Percentiles rank a stretch among this genome's conserved stretches.
phyloP scores from a whole-genome alignment of 2,113 vertebrate species.

The Procapra przewalskii region DNA sequence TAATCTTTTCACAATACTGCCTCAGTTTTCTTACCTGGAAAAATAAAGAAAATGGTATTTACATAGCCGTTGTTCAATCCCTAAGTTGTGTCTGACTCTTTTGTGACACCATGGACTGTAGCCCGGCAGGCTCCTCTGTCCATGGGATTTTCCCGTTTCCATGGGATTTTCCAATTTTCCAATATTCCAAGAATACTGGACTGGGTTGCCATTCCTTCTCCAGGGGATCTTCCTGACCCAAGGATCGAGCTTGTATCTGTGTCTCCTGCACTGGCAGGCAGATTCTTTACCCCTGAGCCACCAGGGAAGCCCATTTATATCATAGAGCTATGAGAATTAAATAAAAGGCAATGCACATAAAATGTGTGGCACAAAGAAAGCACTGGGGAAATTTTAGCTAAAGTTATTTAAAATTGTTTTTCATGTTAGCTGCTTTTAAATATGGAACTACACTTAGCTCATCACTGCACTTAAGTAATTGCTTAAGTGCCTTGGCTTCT shows the following conservation, averaged over 20 bases:
- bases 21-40: neutral
- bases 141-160: neutral
- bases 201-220: neutral
- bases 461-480: conserved; percentile 4
- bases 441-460: neutral
- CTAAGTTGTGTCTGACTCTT: neutral
- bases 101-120: neutral
- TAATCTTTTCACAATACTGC: neutral
- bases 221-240: neutral
- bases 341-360: neutral
- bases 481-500: neutral
- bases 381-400: neutral
- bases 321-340: neutral
- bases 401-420: neutral
- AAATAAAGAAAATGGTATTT: neutral
- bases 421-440: neutral
- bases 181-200: neutral
- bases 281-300: neutral
- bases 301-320: neutral
- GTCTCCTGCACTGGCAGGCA: neutral
- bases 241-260: neutral
- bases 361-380: neutral
- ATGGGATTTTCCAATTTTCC: neutral
- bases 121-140: neutral
- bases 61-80: neutral